These are phyloP conservation scores for Orthonevra nobilis DNA, from an alignment of 2,888 invertebrate genomes.

Conservation along the genomic window DNA sequence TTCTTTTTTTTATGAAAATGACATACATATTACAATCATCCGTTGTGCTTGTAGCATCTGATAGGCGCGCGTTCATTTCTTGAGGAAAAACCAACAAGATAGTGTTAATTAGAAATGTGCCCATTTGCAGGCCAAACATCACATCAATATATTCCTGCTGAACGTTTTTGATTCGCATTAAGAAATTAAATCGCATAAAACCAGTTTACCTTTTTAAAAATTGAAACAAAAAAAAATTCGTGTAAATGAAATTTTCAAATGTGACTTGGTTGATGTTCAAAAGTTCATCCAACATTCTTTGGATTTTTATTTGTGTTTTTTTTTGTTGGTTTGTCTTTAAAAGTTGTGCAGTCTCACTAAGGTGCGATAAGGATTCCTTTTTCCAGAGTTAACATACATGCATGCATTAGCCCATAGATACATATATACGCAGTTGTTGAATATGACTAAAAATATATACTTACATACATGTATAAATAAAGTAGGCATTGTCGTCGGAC, in stretches of 20 bases:
- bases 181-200: slow-evolving; percentile 20
- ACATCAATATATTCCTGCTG: slow-evolving; percentile 13
- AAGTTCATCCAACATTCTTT: slow-evolving; percentile 11
- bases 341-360: background rate
- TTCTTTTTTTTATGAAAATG: slow-evolving; percentile 52
- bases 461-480: too few relatives aligned
- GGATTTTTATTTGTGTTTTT: background rate
- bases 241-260: slow-evolving; percentile 34
- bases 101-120: slow-evolving; percentile 40
- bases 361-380: slow-evolving; percentile 34
- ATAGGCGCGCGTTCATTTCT: slow-evolving; percentile 64
- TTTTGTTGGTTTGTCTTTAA: too few relatives aligned
- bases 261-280: slow-evolving; percentile 5
- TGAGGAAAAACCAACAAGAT: slow-evolving; percentile 42
- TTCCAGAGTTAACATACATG: background rate
- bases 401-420: too few relatives aligned
- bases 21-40: slow-evolving; percentile 25
- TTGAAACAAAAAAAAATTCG: slow-evolving; percentile 12
- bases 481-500: too few relatives aligned
- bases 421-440: background rate
- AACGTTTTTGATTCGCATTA: slow-evolving; percentile 33
- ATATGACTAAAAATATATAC: slow-evolving; percentile 24
- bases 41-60: slow-evolving; percentile 43
- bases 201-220: slow-evolving; percentile 44
- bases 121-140: slow-evolving; percentile 13